Conservation (phyloP, 2,113 vertebrate species). For the Mastomys natalensis region DNA sequence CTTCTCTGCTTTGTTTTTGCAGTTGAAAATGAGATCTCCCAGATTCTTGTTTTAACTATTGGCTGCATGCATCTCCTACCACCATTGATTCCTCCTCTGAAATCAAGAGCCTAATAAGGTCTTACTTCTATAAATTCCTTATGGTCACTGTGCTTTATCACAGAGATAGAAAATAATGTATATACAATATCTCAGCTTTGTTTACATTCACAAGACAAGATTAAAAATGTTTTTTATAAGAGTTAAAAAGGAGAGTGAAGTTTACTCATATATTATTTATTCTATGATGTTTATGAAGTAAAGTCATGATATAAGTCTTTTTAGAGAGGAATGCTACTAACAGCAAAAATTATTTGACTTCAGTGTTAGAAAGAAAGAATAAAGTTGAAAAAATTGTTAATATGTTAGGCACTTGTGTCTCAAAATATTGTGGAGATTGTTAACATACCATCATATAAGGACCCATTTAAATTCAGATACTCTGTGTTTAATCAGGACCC, state of each 20-base stretch:
- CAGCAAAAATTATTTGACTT: constrained; percentile 6
- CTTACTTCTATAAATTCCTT: not conserved
- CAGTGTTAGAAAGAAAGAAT: not conserved
- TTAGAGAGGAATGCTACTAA: not conserved
- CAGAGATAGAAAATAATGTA: too few species aligned
- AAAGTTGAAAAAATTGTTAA: constrained; percentile 28
- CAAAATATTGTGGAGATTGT: not conserved
- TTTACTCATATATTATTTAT: constrained; percentile 1
- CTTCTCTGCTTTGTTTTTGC: not conserved
- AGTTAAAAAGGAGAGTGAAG: not conserved
- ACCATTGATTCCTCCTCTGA: not conserved
- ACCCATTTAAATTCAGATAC: not conserved
- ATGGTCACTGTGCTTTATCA: not conserved
- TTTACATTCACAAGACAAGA: constrained; percentile 2
- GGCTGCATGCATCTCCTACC: not conserved
- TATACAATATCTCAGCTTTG: not conserved
- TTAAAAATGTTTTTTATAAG: not conserved
- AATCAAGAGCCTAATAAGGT: not conserved
- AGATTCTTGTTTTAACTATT: not conserved
- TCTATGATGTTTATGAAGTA: not conserved
- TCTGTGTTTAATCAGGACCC: not conserved
- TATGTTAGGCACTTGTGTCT: constrained; percentile 16
- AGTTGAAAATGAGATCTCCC: not conserved
- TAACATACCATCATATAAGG: not conserved
- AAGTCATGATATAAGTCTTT: not conserved